Conservation (phyloP, 2,797 vertebrate species). For the Xenops minutus region DNA sequence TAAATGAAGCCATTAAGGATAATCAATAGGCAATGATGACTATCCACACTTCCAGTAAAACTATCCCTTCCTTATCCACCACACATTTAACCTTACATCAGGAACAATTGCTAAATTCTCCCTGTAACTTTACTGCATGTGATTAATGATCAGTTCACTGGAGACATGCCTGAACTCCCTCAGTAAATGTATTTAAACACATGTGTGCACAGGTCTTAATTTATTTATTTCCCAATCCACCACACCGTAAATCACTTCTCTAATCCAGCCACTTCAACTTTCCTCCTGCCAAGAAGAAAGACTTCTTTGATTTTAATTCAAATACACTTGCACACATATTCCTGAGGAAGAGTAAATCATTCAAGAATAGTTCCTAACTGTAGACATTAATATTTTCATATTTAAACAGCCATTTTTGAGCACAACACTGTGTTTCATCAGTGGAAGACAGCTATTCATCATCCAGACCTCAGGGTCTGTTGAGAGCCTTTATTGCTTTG, state of each 20-base stretch:
- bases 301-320: neutral
- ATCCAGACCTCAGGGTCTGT: constrained; percentile 51
- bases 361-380: neutral
- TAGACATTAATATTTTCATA: neutral
- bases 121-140: neutral
- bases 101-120: neutral
- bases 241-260: neutral
- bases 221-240: neutral
- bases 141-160: neutral
- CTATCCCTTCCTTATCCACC: neutral
- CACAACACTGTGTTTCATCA: neutral
- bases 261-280: neutral
- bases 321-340: neutral
- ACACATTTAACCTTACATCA: neutral
- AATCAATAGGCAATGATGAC: neutral
- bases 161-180: neutral
- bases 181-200: neutral
- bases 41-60: neutral
- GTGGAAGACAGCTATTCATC: constrained; percentile 53
- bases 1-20: neutral
- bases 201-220: fast-evolving
- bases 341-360: neutral
- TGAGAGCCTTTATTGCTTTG: constrained; percentile 71
- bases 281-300: neutral
- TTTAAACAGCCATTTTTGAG: neutral